Conservation (phyloP, 2,888 invertebrate species). For the Cephus nigrinus region DNA sequence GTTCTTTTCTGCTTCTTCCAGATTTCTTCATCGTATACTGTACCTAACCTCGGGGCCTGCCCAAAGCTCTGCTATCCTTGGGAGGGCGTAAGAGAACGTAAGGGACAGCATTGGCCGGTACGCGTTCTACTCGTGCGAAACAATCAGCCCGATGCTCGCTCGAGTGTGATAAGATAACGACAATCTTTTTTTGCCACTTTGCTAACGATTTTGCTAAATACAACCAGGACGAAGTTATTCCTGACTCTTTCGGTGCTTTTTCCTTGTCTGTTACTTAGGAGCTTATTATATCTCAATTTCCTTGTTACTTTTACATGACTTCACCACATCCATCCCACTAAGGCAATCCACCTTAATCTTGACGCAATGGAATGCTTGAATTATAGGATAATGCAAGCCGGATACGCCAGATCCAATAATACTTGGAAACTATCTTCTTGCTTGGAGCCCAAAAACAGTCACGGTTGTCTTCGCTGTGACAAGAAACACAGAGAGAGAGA, state of each 20-base stretch:
- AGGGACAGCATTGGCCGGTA: slow-evolving; percentile 45
- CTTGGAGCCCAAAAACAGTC: slow-evolving; percentile 12
- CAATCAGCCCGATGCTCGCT: slow-evolving; percentile 45
- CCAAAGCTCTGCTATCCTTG: slow-evolving; percentile 43
- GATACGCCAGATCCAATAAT: slow-evolving; percentile 9
- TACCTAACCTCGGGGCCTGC: background rate
- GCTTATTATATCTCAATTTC: slow-evolving; percentile 23
- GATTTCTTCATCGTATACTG: slow-evolving; percentile 12
- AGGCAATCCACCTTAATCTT: background rate
- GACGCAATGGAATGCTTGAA: slow-evolving; percentile 5
- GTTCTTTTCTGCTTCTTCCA: slow-evolving; percentile 20
- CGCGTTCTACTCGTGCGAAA: slow-evolving; percentile 42
- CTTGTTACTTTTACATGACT: slow-evolving; percentile 36
- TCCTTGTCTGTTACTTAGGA: background rate
- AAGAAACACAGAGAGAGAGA: background rate
- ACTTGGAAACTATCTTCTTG: slow-evolving; percentile 20
- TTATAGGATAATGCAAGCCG: background rate
- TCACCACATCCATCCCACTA: background rate
- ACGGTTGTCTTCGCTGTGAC: slow-evolving; percentile 8
- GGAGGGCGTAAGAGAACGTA: slow-evolving; percentile 30
- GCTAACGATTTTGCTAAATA: slow-evolving; percentile 45
- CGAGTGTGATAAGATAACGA: slow-evolving; percentile 16
- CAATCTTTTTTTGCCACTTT: slow-evolving; percentile 50
- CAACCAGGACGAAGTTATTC: slow-evolving; percentile 31
- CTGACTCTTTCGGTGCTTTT: slow-evolving; percentile 16